Evolutionary conservation across 2,888 invertebrate genomes (phyloP), one percentile per base, ranked within the genome.

Genomic region (Aproaerema taeniolella): DNA sequence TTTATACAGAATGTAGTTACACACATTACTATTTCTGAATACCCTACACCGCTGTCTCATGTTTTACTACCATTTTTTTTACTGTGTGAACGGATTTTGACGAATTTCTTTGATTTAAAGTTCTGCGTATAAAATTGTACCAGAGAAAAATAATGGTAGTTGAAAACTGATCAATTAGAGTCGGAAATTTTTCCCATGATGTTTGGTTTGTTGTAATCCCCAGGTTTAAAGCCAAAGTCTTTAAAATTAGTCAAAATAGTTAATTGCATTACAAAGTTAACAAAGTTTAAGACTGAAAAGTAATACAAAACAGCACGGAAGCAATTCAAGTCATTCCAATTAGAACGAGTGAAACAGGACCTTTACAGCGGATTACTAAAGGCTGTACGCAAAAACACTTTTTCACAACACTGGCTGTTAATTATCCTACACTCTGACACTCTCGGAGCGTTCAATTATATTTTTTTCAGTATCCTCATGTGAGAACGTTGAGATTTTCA

Each of bases 401-500:
- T 79, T 75, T 70, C 59, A 70, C 78, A 76, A 83, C 82, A 82
- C 81, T 83, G 80, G 79, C 79, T 83, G 82, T 85, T 86, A 85
- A 86, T 86, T 83, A 85, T 83, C 76, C 72, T 52, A 68, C 77
- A 74, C 82, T 76, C 82, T 78, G 78, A 82, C 83, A 82, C 82
- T 61, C 65, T n/a, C 20, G 67, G 77, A 74, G 77, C 67, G 80
- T 80, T 82, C 79, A 83, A 81, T 83, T 85, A 78, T 81, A 82
- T 74, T 71, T 80, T 80, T 79, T 65, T 75, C 73, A 70, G 76
- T 73, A 76, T 77, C 72, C 80, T 77, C 78, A 66, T 66, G 72
- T 80, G 74, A 72, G 81, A 81, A 76, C 73, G 85, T 74, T 73
- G 85, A 83, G 81, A 78, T 85, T 85, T 85, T 82, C 81, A 78